A percentile compares a stretch with the other conserved stretches of the same genome.
These are phyloP conservation scores for Sesamia inferens DNA, from an alignment of 2,888 invertebrate species.

Conservation along the genomic window DNA sequence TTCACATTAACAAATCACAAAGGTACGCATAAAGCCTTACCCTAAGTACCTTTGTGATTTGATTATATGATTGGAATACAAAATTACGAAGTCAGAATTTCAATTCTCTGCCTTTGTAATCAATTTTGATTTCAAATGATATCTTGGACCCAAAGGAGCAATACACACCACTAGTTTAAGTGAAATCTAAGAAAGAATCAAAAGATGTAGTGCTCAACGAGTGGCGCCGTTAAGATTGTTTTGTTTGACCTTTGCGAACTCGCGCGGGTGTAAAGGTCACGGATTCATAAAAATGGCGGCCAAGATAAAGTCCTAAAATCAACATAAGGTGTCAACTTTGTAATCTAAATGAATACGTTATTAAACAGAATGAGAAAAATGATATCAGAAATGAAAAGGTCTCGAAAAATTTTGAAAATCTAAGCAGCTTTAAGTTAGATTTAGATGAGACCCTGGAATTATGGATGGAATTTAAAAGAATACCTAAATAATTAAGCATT, in stretches of 20 bases:
- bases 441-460: not conserved
- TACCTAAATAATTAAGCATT: too few relatives aligned
- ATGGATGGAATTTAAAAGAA: not conserved
- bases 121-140: slow-evolving; percentile 5
- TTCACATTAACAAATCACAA: slow-evolving; percentile 20
- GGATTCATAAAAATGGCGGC: slow-evolving; percentile 46
- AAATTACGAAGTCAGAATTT: slow-evolving; percentile 19
- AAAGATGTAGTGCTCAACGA: slow-evolving; percentile 15
- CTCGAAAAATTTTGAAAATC: too few relatives aligned
- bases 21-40: slow-evolving; percentile 1
- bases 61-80: not conserved
- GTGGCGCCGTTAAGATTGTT: slow-evolving; percentile 38
- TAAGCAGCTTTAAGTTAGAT: not conserved
- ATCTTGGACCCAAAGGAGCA: not conserved
- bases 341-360: slow-evolving; percentile 36
- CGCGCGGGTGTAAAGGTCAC: slow-evolving; percentile 54
- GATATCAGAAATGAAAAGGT: not conserved
- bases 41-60: too few relatives aligned
- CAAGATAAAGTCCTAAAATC: slow-evolving; percentile 34
- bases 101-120: slow-evolving; percentile 15
- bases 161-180: slow-evolving; percentile 27
- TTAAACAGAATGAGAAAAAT: slow-evolving; percentile 32
- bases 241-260: slow-evolving; percentile 50
- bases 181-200: slow-evolving; percentile 14
- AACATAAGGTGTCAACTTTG: slow-evolving; percentile 25